These are phyloP conservation scores for Catagonus wagneri DNA, from an alignment of 2,113 vertebrate species.

Conservation along the genomic window DNA sequence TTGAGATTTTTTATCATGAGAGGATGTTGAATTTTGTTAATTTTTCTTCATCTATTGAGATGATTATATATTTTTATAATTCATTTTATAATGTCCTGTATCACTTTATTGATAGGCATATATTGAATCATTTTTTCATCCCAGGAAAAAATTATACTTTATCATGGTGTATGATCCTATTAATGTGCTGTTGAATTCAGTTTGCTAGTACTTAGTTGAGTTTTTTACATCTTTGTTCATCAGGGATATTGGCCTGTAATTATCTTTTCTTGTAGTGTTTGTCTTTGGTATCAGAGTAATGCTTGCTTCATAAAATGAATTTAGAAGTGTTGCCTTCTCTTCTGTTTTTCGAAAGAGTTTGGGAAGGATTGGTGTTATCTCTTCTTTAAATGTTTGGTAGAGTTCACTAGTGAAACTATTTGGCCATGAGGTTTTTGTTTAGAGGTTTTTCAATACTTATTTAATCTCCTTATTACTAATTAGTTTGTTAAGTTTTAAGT, in stretches of 20 bases:
- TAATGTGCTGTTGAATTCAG: not conserved
- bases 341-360: not conserved
- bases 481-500: not conserved
- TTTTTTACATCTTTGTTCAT: not conserved
- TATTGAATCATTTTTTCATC: not conserved
- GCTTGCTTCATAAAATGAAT: not conserved
- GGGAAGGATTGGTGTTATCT: not conserved
- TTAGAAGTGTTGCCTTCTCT: not conserved
- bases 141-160: not conserved
- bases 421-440: not conserved
- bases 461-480: not conserved
- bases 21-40: not conserved
- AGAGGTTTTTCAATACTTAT: not conserved
- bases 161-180: not conserved
- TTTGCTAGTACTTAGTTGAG: not conserved
- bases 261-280: not conserved
- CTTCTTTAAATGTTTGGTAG: not conserved
- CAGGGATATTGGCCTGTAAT: not conserved
- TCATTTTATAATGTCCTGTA: not conserved
- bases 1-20: not conserved
- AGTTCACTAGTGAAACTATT: not conserved
- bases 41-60: not conserved
- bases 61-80: not conserved
- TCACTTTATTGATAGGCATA: not conserved
- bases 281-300: not conserved